Base-by-base conservation (phyloP, 2,797 vertebrate species). In the Coranthus polyacanthus region DNA sequence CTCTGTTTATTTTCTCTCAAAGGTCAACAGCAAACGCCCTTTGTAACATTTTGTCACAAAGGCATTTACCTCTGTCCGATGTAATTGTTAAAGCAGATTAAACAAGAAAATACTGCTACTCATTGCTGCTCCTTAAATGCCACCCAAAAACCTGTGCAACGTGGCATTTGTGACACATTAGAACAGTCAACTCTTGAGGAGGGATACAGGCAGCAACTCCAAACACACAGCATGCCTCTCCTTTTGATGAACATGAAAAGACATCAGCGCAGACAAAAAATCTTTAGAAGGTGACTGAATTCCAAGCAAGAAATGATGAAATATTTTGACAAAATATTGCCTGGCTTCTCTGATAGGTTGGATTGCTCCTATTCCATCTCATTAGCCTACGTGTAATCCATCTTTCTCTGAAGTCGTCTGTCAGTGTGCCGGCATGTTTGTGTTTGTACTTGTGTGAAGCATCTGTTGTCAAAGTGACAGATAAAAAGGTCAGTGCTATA, bases 371-470 rank as follows among this genome's bases (percentile, higher is more conserved):
- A 61, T 76, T 69, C 61, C 39, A 39, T 82, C 74, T 88, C 77
- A 87, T 92, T 90, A 90, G 66, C 37, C 21, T 61, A 54, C 26
- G 34, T 80, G 72, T 83, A 75, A 88, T 78, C 59, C 3, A 2
- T 78, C 72, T 83, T 68, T 72, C 58, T 67, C 44, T 51, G 38
- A 72, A 62, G 71, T 59, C 8, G 29, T 69, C 44, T 63, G 68
- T 75, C 72, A 71, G 44, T 18, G 3, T 3, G 13, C 12, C 9
- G 41, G 41, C 56, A n/a, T n/a, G 68, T 74, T 51, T 79, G 46
- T 50, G 43, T 54, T 49, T 29, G 17, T 29, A 4, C 15, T 24
- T 58, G 45, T 70, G 57, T 74, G 69, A 68, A 46, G 41, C 63
- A 60, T 78, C 64, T 84, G 70, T 84, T 82, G 62, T 83, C 37